Conservation (phyloP, 2,797 vertebrate genomes). For the Microctenopoma steveboyesi region DNA sequence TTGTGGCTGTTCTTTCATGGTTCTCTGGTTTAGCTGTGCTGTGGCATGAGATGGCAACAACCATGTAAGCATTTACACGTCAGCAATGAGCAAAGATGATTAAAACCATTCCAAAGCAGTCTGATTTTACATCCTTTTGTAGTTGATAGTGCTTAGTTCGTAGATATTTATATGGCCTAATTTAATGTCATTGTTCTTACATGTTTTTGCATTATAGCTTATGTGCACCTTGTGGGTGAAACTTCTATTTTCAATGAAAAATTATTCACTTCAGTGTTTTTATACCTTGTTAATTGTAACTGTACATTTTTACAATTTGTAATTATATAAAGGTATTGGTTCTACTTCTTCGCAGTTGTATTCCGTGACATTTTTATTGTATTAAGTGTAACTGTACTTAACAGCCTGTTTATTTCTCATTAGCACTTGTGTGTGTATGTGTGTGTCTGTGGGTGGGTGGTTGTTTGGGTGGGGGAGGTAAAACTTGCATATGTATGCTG, state of each 20-base stretch:
- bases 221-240: slow-evolving; percentile 82
- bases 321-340: slow-evolving; percentile 68
- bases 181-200: slow-evolving; percentile 70
- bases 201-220: slow-evolving; percentile 65
- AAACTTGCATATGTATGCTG: slow-evolving; percentile 25
- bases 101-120: slow-evolving; percentile 66
- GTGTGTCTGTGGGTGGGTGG: slow-evolving; percentile 38
- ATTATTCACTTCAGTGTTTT: slow-evolving; percentile 58
- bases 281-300: slow-evolving; percentile 54
- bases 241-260: slow-evolving; percentile 83
- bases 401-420: slow-evolving; percentile 64
- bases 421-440: slow-evolving; percentile 43
- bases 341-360: slow-evolving; percentile 48
- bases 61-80: slow-evolving; percentile 70
- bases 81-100: slow-evolving; percentile 51
- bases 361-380: slow-evolving; percentile 54
- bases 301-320: slow-evolving; percentile 66
- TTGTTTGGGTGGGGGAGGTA: slow-evolving; percentile 40
- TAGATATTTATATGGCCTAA: slow-evolving; percentile 66
- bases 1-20: slow-evolving; percentile 62
- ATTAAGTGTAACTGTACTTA: slow-evolving; percentile 28
- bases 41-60: slow-evolving; percentile 58
- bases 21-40: slow-evolving; percentile 55
- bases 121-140: slow-evolving; percentile 47
- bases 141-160: slow-evolving; percentile 45